Percentiles rank a stretch among this genome's conserved stretches.
Conservation (phyloP, 2,888 invertebrate genomes). For the Hydriomena furcata region DNA sequence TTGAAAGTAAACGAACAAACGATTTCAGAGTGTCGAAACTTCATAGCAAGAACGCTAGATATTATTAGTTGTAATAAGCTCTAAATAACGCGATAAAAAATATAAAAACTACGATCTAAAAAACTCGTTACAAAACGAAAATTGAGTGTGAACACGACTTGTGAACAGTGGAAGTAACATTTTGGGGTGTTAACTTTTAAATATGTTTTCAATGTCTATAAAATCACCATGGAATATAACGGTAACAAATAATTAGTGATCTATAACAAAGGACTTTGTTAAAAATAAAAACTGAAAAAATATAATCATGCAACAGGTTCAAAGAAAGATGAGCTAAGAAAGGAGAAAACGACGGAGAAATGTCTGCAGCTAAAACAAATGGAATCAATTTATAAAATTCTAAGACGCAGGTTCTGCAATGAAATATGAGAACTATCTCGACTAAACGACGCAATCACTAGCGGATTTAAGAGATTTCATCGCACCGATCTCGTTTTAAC, state of each 20-base stretch:
- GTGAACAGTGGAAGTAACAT: too few species aligned
- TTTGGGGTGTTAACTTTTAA: too few species aligned
- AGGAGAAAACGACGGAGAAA: conserved; percentile 28
- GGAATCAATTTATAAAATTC: conserved; percentile 67
- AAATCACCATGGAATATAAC: too few species aligned
- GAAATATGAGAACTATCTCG: conserved; percentile 77
- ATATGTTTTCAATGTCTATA: too few species aligned
- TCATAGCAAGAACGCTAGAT: conserved; percentile 4
- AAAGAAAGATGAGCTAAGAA: conserved; percentile 31
- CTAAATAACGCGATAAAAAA: neutral
- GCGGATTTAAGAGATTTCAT: conserved; percentile 70
- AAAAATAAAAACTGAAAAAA: neutral
- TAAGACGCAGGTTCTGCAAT: conserved; percentile 62
- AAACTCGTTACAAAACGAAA: too few species aligned
- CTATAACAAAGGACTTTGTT: too few species aligned
- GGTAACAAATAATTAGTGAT: too few species aligned
- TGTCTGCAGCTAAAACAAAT: conserved; percentile 54
- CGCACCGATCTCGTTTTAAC: conserved; percentile 50
- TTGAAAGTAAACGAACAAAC: neutral
- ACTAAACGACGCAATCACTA: conserved; percentile 78
- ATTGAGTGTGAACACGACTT: too few species aligned
- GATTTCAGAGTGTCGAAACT: neutral
- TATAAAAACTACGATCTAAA: too few species aligned
- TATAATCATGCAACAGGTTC: conserved; percentile 28
- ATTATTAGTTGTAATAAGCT: neutral